phyloP scores from a whole-genome alignment of 2,113 vertebrate genomes.

The Procavia capensis region DNA sequence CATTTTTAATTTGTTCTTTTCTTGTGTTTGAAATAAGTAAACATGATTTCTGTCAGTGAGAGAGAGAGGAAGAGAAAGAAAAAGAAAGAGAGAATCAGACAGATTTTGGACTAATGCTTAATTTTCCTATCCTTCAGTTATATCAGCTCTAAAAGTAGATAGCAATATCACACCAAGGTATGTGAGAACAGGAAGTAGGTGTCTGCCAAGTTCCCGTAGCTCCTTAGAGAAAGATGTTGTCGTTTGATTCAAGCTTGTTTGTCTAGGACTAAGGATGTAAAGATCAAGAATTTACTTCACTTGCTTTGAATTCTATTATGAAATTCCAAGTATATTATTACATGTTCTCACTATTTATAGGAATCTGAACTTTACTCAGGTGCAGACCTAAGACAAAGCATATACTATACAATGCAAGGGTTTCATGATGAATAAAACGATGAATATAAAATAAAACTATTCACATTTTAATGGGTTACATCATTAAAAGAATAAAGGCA shows the following conservation, averaged over 20 bases:
- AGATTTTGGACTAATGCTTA: neutral
- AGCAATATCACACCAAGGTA: neutral
- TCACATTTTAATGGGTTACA: conserved; percentile 8
- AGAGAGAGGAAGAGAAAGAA: too few relatives aligned
- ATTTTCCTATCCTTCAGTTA: neutral
- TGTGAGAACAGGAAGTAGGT: neutral
- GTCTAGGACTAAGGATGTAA: conserved; percentile 42
- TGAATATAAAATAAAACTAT: conserved; percentile 43
- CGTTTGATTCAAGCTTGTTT: neutral
- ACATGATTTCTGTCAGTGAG: neutral
- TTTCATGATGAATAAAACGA: neutral
- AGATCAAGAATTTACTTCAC: neutral
- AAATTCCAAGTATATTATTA: conserved; percentile 2
- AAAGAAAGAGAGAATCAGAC: too few relatives aligned
- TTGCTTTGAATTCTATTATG: conserved; percentile 34
- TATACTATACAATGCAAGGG: neutral
- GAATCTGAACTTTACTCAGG: neutral
- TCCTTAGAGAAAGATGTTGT: neutral
- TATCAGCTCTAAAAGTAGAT: neutral
- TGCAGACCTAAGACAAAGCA: neutral
- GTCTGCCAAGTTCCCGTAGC: neutral
- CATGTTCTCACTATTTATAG: neutral
- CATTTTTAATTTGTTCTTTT: neutral
- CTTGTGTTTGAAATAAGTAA: neutral
- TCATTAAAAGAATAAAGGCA: conserved; percentile 46